Evolutionary conservation across 2,888 invertebrate species (phyloP).

Genomic region (Ectemnius continuus): DNA sequence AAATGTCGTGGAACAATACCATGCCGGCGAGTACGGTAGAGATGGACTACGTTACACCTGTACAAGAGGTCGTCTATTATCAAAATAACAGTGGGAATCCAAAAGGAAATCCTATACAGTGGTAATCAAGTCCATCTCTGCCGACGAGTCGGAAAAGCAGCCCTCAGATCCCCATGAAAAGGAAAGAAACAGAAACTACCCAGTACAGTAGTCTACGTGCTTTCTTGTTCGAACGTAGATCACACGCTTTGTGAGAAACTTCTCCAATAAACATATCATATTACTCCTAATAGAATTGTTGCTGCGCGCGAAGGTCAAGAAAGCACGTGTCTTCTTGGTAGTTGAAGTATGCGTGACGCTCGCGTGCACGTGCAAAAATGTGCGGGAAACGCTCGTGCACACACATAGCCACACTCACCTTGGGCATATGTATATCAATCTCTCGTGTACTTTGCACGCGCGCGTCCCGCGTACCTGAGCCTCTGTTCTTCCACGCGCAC

Average conservation of each 20-base stretch:
- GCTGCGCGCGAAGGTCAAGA: constrained; percentile 42
- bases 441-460: constrained; percentile 18
- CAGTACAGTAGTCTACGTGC: constrained; percentile 72
- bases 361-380: constrained; percentile 21
- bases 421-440: background rate
- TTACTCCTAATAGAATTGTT: too few relatives aligned
- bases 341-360: constrained; percentile 43
- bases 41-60: constrained; percentile 30
- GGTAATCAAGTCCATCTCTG: constrained; percentile 32
- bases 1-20: constrained; percentile 53
- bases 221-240: constrained; percentile 55
- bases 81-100: background rate
- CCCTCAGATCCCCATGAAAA: constrained; percentile 54
- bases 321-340: constrained; percentile 56
- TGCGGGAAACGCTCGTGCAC: background rate
- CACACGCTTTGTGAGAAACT: too few relatives aligned
- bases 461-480: constrained; percentile 30
- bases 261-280: too few relatives aligned
- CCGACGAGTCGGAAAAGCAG: constrained; percentile 43
- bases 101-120: background rate
- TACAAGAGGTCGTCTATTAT: constrained; percentile 7
- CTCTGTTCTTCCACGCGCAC: constrained; percentile 48
- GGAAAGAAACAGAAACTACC: constrained; percentile 64
- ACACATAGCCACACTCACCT: constrained; percentile 3
- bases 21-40: constrained; percentile 38